Conservation (phyloP, 2,888 invertebrate genomes). For the Drosophila anomelani region DNA sequence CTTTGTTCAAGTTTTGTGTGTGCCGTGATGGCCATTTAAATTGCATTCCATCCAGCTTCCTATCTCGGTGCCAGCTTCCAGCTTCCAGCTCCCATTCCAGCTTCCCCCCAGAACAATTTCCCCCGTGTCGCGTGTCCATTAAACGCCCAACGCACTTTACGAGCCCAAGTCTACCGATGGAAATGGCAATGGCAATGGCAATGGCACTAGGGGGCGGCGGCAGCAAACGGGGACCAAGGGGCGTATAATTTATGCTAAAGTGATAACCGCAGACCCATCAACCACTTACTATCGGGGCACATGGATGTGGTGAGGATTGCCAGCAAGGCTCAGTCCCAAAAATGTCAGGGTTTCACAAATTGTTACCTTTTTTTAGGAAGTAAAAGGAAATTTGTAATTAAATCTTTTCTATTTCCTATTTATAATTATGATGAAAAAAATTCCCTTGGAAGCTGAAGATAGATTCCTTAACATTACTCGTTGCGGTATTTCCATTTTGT, state of each 20-base stretch:
- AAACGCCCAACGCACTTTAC: conserved; percentile 46
- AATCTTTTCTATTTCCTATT: too few relatives aligned
- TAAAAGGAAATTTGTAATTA: too few relatives aligned
- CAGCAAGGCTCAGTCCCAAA: not conserved
- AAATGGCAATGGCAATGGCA: conserved; percentile 13
- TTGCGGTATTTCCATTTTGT: too few relatives aligned
- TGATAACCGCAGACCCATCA: conserved; percentile 45
- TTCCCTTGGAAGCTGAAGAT: too few relatives aligned
- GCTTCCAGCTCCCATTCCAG: not conserved
- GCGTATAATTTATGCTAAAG: conserved; percentile 49
- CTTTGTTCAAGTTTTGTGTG: conserved; percentile 7
- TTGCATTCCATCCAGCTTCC: conserved; percentile 13
- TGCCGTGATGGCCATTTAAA: conserved; percentile 20
- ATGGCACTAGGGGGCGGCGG: not conserved
- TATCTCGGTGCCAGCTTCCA: not conserved
- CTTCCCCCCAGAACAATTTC: not conserved
- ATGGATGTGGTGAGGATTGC: conserved; percentile 9
- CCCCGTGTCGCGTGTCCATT: conserved; percentile 38
- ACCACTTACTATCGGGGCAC: conserved; percentile 35
- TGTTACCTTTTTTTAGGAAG: too few relatives aligned
- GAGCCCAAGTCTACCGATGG: conserved; percentile 18
- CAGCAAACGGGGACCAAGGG: not conserved
- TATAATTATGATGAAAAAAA: too few relatives aligned
- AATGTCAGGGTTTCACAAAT: not conserved
- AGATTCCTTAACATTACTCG: too few relatives aligned